Evolutionary conservation across 2,888 invertebrate species (phyloP), one percentile per base, ranked within the genome.

Genomic region (Pammene aurita): DNA sequence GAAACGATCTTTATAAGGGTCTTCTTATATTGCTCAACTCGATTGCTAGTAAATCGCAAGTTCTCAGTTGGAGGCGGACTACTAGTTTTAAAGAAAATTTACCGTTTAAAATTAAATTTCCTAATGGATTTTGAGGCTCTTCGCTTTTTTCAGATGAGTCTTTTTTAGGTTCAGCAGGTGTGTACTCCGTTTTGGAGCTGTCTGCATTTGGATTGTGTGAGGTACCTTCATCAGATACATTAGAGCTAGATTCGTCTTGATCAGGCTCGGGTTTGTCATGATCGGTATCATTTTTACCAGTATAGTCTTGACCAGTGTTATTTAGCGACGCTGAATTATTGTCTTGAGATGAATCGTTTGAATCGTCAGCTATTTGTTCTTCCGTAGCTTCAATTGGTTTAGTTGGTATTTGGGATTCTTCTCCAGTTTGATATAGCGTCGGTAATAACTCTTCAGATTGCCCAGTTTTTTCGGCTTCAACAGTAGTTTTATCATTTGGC

Each of bases 101-200:
- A 69, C 69, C 60, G 54, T 69, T 65, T 9, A 69, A 9, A 34
- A 65, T 38, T 41, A 60, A 42, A 18, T 69, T 54, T 41, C 44
- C 52, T 13, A 65, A 11, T 48, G 69, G 68, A 46, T 58, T 68
- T 38, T 64, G 57, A 13, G 63, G 52, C 18, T 52, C 18, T 2
- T 16, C 16, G n/a, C 5, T 52, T 16, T 16, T 48, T 18, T 60
- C 44, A 46, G 46, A 13, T n/a, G 50, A 35, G 1, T 50, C 38
- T 11, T 55, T 18, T 11, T 14, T 38, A 13, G 44, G 18, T 13
- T 46, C 16, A n/a, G 46, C 35, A 38, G 34, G 42, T 5, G 34
- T 2, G 7, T 10, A 41, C 7, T 35, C 13, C 7, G 26, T 44
- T 48, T 35, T 10, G 13, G 16, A 16, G 10, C 7, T 46, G 11